A percentile compares a stretch with the other conserved stretches of the same genome.
Conservation (phyloP, 2,797 vertebrate species). For the Lepilemur septentrionalis region DNA sequence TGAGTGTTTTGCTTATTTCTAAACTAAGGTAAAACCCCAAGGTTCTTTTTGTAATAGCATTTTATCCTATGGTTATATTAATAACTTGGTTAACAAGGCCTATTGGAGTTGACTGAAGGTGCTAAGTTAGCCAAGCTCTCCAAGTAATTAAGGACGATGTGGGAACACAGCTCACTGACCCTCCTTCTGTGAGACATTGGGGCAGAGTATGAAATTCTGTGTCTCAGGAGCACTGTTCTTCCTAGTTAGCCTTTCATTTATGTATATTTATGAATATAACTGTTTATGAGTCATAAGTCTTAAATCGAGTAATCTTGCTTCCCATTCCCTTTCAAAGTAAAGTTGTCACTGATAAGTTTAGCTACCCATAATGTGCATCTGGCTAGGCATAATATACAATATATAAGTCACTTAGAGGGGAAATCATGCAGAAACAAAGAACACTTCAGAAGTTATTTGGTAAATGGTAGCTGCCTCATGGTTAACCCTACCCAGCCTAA, state of each 20-base stretch:
- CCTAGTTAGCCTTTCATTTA: not conserved
- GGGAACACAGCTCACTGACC: not conserved
- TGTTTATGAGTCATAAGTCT: not conserved
- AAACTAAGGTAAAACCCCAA: conserved; percentile 31
- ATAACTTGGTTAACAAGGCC: not conserved
- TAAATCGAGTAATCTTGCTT: conserved; percentile 20
- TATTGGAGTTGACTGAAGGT: not conserved
- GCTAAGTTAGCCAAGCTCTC: not conserved
- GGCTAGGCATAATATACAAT: not conserved
- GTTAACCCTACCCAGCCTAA: not conserved
- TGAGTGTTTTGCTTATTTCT: not conserved
- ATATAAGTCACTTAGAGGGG: not conserved
- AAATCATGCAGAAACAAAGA: conserved; percentile 23
- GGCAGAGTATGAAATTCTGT: not conserved
- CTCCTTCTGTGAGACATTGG: not conserved
- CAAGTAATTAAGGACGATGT: not conserved
- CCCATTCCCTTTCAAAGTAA: conserved; percentile 1
- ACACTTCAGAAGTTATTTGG: not conserved
- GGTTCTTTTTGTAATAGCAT: conserved; percentile 1
- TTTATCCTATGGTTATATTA: not conserved
- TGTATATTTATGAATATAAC: not conserved
- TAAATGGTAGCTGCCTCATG: not conserved
- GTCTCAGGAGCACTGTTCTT: not conserved
- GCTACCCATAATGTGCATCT: not conserved
- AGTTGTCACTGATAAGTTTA: conserved; percentile 11